phyloP scores from a whole-genome alignment of 1,140 invertebrate genomes.

The Cyclina sinensis region DNA sequence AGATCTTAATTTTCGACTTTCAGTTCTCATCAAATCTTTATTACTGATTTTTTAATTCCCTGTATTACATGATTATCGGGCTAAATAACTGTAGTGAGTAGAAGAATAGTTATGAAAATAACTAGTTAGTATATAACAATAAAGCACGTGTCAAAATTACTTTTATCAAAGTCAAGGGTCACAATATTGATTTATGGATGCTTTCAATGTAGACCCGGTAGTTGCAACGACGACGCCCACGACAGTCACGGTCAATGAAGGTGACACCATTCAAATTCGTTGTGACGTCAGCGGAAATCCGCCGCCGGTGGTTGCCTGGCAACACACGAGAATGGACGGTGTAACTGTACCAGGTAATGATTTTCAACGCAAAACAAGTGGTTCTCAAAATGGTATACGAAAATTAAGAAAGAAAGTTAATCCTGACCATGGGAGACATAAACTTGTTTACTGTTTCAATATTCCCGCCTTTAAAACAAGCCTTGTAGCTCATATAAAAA shows the following conservation, averaged over 20 bases:
- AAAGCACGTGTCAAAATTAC: neutral
- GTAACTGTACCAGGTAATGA: conserved; percentile 20
- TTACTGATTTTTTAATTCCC: no score
- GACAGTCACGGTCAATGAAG: conserved; percentile 7
- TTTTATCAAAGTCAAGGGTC: neutral
- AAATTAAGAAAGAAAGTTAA: no score
- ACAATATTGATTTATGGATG: neutral
- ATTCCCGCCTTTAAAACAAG: no score
- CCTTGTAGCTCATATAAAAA: no score
- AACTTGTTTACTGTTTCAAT: no score
- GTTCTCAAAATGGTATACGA: no score
- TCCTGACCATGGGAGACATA: no score
- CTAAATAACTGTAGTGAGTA: neutral
- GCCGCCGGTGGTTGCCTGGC: conserved; percentile 48
- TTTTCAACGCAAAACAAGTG: neutral
- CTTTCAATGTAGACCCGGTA: conserved; percentile 42
- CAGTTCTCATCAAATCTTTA: no score
- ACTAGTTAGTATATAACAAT: neutral
- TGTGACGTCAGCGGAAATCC: conserved; percentile 64
- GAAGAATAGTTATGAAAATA: neutral
- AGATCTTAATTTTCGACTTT: no score
- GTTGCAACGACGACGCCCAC: conserved; percentile 48
- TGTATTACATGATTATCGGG: no score
- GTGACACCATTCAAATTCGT: neutral
- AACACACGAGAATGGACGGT: conserved; percentile 39